A percentile compares a stretch with the other conserved stretches of the same genome.
phyloP scores from a whole-genome alignment of 2,888 invertebrate species.

The Trimorus sp. region DNA sequence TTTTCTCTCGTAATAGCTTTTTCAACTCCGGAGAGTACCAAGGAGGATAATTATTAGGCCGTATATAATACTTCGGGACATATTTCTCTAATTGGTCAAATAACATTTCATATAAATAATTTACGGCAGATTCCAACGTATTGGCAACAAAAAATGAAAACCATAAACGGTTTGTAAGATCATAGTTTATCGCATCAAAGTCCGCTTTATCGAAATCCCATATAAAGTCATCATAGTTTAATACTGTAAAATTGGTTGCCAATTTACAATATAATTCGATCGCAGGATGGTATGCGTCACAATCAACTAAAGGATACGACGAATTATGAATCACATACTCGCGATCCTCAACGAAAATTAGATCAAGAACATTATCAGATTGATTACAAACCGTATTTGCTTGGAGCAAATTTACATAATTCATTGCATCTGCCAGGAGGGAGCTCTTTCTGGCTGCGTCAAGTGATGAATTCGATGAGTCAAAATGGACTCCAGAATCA shows the following conservation, averaged over 20 bases:
- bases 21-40: slow-evolving; percentile 1
- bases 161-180: not conserved
- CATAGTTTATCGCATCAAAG: not conserved
- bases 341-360: not conserved
- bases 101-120: not conserved
- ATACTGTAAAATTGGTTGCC: not conserved
- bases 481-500: no score
- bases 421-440: not conserved
- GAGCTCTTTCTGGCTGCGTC: not conserved
- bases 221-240: no score
- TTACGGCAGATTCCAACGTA: not conserved
- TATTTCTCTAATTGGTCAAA: not conserved
- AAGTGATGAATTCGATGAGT: not conserved
- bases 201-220: not conserved
- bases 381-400: not conserved
- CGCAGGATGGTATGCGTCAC: not conserved
- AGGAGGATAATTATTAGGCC: not conserved
- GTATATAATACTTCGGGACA: not conserved
- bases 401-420: not conserved
- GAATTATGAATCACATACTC: not conserved
- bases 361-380: not conserved
- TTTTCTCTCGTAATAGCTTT: not conserved
- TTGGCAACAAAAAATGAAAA: not conserved
- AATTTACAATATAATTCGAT: not conserved
- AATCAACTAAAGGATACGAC: not conserved